A percentile compares a stretch with the other conserved stretches of the same genome.
Conservation (phyloP, 2,888 invertebrate genomes). For the Antitype chi region DNA sequence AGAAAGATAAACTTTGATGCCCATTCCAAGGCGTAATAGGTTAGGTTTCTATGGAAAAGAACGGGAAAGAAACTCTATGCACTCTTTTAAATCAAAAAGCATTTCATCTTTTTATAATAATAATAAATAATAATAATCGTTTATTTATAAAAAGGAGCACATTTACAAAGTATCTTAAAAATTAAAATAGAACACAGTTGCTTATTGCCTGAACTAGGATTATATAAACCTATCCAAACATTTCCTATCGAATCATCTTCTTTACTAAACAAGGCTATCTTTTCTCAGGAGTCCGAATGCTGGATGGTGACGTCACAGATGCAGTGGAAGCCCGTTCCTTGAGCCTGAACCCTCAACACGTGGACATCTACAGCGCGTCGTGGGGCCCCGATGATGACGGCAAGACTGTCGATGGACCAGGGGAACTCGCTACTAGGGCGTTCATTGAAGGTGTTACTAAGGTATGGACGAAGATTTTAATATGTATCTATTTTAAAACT, state of each 20-base stretch:
- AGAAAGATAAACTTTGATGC: too few species aligned
- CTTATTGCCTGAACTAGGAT: too few species aligned
- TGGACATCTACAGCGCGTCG: constrained; percentile 99
- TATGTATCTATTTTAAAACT: neutral
- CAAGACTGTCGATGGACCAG: constrained; percentile 99
- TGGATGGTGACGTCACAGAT: constrained; percentile 99
- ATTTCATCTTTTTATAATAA: neutral
- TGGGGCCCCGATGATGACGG: constrained; percentile 99
- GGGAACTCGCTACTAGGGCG: constrained; percentile 97
- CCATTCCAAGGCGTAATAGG: too few species aligned
- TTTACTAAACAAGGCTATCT: neutral
- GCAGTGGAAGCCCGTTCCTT: constrained; percentile 99
- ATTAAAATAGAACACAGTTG: too few species aligned
- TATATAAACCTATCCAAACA: neutral
- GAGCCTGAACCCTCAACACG: constrained; percentile 98
- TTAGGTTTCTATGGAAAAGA: too few species aligned
- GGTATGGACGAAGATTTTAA: constrained; percentile 84
- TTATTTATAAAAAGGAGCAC: too few species aligned
- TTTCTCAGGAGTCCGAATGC: constrained; percentile 96
- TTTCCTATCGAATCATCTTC: neutral
- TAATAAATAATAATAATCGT: too few species aligned
- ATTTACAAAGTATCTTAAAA: too few species aligned
- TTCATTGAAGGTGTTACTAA: constrained; percentile 98
- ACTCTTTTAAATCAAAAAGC: too few species aligned
- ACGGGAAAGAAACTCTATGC: too few species aligned